Base-by-base conservation (phyloP, 92 coral and sea anemone species). In the Ricordea florida region DNA sequence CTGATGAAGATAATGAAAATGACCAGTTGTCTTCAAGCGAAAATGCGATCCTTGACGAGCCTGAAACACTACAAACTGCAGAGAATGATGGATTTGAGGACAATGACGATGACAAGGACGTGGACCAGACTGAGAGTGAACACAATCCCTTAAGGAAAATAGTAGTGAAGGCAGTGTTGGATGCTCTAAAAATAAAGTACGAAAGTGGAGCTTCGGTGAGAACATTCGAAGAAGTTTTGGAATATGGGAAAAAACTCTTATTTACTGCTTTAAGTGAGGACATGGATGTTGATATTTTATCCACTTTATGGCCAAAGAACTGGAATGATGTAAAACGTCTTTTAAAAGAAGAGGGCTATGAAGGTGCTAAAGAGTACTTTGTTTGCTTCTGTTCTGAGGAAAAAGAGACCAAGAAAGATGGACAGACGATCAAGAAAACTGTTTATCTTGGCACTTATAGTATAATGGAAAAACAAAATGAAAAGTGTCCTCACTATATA, bases 261-360 rank as follows among this genome's bases (percentile, higher is more conserved):
- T 68, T 76, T 53, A 42, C 87, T 6, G 33, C 74, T 28, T 26
- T 58, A 17, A 50, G 50, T 62, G 83, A 81, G 34, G 62, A 83
- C 59, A 51, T 83, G 1, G 93, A 87, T 50, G 20, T 26, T 24
- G 86, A 91, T 8, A 80, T 85, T 58, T 53, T 90, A 24, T 23
- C 48, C 13, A 63, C 78, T 0, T 66, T 86, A 45, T 85, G 89
- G 89, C 96, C 88, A 6, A 76, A 76, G 35, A 77, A 10, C 24
- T 86, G 91, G 87, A 75, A 65, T 45, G 74, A 31, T 57, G 92
- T 62, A 0, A 82, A 80, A 35, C 10, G 11, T 9, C 88, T 90
- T 38, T 81, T 90, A 10, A 90, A 85, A 43, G 96, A 85, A 40
- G 85, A 86, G 20, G 92, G 96, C 0, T 81, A 61, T 57, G 74